Evolutionary conservation across 2,797 vertebrate genomes (phyloP).

Genomic region (Galagoides demidoff): DNA sequence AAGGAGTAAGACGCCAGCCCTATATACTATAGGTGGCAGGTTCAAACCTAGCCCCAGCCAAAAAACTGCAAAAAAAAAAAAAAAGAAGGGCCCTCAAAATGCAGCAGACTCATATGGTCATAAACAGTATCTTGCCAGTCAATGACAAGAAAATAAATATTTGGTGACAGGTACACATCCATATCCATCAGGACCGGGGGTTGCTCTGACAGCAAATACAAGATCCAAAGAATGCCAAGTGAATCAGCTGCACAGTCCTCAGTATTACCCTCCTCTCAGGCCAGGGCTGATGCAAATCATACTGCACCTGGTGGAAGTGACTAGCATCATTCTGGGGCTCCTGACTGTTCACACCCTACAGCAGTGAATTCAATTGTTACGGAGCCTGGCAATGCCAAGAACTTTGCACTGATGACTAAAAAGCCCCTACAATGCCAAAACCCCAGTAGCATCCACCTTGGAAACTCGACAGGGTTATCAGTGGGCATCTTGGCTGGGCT

Average conservation of each 20-base stretch:
- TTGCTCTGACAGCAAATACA: conserved; percentile 97
- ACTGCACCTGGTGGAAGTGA: conserved; percentile 92
- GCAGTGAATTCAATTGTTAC: conserved; percentile 89
- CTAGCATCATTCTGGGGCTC: conserved; percentile 92
- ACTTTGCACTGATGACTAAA: conserved; percentile 90
- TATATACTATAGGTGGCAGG: no score
- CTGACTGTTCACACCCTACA: conserved; percentile 92
- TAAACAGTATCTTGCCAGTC: conserved; percentile 89
- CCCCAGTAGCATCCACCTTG: conserved; percentile 99
- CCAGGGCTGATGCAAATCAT: conserved; percentile 92
- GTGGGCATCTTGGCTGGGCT: conserved; percentile 98
- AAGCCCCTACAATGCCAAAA: conserved; percentile 98
- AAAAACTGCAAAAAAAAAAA: no score
- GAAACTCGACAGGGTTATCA: conserved; percentile 99
- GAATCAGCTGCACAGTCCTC: conserved; percentile 94
- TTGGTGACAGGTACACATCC: conserved; percentile 97
- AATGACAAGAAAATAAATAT: conserved; percentile 94
- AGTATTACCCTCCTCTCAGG: conserved; percentile 93
- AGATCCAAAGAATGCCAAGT: conserved; percentile 97
- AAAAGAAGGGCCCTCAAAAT: conserved; percentile 84
- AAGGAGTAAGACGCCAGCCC: no score
- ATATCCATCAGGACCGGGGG: conserved; percentile 96
- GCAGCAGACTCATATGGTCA: conserved; percentile 87
- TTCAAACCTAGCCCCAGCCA: no score
- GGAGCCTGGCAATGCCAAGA: conserved; percentile 94